A percentile compares a stretch with the other conserved stretches of the same genome.
These are phyloP conservation scores for Nannobrachium achirus DNA, from an alignment of 2,113 vertebrate species.

Conservation along the genomic window DNA sequence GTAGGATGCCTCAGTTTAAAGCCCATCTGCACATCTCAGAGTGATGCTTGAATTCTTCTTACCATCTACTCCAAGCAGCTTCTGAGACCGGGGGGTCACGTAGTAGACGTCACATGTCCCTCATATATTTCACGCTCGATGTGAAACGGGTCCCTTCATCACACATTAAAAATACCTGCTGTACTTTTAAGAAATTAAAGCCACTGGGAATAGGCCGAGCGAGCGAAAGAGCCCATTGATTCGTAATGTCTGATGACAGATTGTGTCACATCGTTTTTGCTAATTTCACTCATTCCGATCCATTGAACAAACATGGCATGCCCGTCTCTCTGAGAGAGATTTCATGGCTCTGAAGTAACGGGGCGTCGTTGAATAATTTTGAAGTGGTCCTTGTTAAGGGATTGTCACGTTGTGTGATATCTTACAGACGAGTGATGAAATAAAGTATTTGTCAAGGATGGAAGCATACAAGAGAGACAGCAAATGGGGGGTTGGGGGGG, in stretches of 20 bases:
- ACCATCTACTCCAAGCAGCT: slow-evolving; percentile 43
- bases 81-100: slow-evolving; percentile 54
- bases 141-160: slow-evolving; percentile 70
- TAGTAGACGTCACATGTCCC: slow-evolving; percentile 72
- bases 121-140: slow-evolving; percentile 63
- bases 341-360: slow-evolving; percentile 48
- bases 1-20: slow-evolving; percentile 71
- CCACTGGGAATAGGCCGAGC: slow-evolving; percentile 72
- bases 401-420: slow-evolving; percentile 72
- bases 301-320: slow-evolving; percentile 65
- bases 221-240: slow-evolving; percentile 61
- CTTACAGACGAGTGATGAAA: slow-evolving; percentile 62
- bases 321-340: slow-evolving; percentile 42
- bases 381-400: slow-evolving; percentile 64
- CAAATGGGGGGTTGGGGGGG: slow-evolving; percentile 21
- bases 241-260: slow-evolving; percentile 79
- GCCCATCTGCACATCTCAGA: slow-evolving; percentile 52
- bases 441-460: slow-evolving; percentile 47
- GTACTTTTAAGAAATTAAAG: slow-evolving; percentile 73
- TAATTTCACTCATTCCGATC: slow-evolving; percentile 77
- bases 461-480: slow-evolving; percentile 8
- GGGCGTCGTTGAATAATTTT: slow-evolving; percentile 56
- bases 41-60: slow-evolving; percentile 63
- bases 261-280: slow-evolving; percentile 77
- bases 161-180: slow-evolving; percentile 76